These are phyloP conservation scores for Bambusicola thoracicus DNA, from an alignment of 2,113 vertebrate species.

Conservation along the genomic window DNA sequence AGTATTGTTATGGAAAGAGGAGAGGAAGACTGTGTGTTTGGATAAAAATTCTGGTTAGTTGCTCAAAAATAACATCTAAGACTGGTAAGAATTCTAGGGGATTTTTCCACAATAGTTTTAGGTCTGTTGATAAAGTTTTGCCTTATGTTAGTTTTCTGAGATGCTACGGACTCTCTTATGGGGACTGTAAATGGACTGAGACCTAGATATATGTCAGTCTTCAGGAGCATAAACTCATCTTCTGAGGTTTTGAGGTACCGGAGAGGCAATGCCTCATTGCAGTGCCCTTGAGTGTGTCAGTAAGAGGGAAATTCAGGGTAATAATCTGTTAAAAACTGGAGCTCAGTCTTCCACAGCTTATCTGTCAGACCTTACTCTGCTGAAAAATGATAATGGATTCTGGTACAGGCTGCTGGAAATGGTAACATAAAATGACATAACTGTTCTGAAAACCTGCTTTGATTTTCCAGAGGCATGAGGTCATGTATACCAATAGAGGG, in stretches of 20 bases:
- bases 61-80: background rate
- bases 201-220: rapidly evolving
- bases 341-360: background rate
- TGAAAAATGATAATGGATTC: conserved; percentile 5
- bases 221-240: background rate
- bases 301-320: background rate
- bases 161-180: background rate
- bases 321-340: background rate
- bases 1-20: background rate
- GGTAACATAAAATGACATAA: background rate
- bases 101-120: background rate
- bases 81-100: background rate
- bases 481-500: background rate
- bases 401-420: background rate
- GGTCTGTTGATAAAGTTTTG: background rate
- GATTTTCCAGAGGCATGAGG: background rate
- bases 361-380: background rate
- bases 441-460: background rate
- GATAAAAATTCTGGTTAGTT: background rate
- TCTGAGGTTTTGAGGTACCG: background rate
- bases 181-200: background rate
- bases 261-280: background rate
- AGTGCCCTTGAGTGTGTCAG: background rate
- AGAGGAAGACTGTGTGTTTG: background rate
- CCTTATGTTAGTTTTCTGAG: background rate